phyloP scores from a whole-genome alignment of 2,888 invertebrate species.

The Papilio gigon region DNA sequence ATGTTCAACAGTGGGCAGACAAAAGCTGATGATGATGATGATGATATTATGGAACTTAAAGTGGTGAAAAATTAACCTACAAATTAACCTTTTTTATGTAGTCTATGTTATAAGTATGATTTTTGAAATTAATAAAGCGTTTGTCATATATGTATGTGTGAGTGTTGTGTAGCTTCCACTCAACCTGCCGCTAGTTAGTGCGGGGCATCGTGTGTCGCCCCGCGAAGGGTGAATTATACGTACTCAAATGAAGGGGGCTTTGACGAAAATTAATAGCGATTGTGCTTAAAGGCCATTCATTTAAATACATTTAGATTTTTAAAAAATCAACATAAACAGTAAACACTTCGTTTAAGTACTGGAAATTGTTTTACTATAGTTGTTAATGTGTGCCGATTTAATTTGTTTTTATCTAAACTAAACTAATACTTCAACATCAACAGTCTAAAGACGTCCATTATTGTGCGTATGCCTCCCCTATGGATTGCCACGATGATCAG shows the following conservation, averaged over 20 bases:
- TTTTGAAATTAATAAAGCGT: background rate
- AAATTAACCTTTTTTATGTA: background rate
- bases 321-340: background rate
- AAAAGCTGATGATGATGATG: no score
- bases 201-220: slow-evolving; percentile 10
- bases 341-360: background rate
- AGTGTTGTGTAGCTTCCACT: background rate
- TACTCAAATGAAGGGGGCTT: slow-evolving; percentile 22
- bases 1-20: no score
- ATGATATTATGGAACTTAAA: no score
- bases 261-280: slow-evolving; percentile 25
- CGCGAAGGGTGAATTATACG: slow-evolving; percentile 17
- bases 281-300: slow-evolving; percentile 19
- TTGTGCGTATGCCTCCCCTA: no score
- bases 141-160: slow-evolving; percentile 7
- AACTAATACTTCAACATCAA: no score
- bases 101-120: background rate
- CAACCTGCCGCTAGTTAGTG: slow-evolving; percentile 1
- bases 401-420: background rate
- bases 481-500: no score
- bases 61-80: no score
- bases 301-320: slow-evolving; percentile 3
- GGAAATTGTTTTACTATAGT: background rate
- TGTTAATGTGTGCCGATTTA: background rate
- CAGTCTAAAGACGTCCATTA: no score